Conservation (phyloP, 2,113 vertebrate species). For the Cyrtonyx montezumae region DNA sequence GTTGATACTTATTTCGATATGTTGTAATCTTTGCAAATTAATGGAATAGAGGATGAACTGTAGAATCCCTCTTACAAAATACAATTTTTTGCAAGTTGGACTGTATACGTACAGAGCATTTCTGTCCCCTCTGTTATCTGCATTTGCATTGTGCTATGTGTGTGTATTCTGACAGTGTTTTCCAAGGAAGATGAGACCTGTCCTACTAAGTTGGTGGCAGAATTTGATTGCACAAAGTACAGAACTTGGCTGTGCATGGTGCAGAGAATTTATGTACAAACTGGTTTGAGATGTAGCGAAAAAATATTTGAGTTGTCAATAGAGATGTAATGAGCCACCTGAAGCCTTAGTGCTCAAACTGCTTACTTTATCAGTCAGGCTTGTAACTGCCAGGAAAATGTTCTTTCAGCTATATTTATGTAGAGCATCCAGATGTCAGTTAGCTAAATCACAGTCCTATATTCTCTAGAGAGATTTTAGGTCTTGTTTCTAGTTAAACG, state of each 20-base stretch:
- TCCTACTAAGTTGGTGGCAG: background rate
- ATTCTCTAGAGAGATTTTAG: conserved; percentile 41
- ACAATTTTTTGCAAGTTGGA: background rate
- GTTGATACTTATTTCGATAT: background rate
- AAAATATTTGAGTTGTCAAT: conserved; percentile 46
- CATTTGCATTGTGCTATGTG: fast-evolving
- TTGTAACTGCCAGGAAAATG: conserved; percentile 53
- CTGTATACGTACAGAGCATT: background rate
- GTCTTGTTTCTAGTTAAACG: conserved; percentile 54
- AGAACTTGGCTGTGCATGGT: background rate
- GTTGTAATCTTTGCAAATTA: background rate
- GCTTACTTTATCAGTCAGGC: conserved; percentile 46
- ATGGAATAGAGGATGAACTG: background rate
- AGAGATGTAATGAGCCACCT: conserved; percentile 58
- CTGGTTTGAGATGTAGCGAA: background rate
- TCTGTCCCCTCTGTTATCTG: background rate
- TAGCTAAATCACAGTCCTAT: conserved; percentile 41
- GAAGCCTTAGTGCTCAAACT: conserved; percentile 53
- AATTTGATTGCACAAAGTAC: background rate
- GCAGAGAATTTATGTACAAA: background rate
- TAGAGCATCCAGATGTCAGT: conserved; percentile 61
- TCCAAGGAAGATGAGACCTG: background rate
- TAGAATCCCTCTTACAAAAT: background rate
- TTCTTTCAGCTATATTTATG: conserved; percentile 65
- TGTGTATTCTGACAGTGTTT: background rate